Evolutionary conservation across 1,140 invertebrate species (phyloP).

Genomic region (Zeugodacus cucurbitae): DNA sequence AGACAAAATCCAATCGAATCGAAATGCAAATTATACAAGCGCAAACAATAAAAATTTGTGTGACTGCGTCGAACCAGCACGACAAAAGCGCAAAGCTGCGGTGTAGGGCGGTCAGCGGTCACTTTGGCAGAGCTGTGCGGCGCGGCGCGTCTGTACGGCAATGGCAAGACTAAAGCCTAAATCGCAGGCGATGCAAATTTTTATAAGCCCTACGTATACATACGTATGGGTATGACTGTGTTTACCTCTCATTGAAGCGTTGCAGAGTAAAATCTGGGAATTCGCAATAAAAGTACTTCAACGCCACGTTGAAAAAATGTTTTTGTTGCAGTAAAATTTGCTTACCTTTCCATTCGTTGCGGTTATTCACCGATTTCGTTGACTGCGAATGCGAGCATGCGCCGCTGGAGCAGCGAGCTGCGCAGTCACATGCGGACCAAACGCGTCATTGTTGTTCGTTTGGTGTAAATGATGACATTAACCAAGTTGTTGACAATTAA

Average conservation of each 20-base stretch:
- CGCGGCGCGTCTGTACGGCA: no score
- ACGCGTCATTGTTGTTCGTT: neutral
- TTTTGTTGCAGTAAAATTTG: neutral
- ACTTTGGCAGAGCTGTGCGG: neutral
- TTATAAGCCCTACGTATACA: neutral
- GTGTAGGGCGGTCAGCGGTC: neutral
- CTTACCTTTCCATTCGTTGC: neutral
- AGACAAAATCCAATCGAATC: slow-evolving; percentile 42
- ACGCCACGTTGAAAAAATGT: neutral
- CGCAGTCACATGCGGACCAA: neutral
- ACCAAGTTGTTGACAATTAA: neutral
- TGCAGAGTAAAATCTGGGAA: neutral
- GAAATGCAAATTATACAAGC: slow-evolving; percentile 42
- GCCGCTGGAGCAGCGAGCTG: no score
- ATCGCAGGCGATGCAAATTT: neutral
- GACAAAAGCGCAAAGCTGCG: neutral
- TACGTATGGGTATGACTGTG: neutral
- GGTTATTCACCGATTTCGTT: neutral
- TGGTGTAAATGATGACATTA: slow-evolving; percentile 2
- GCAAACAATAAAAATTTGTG: slow-evolving; percentile 35
- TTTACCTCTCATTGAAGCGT: neutral
- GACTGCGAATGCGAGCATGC: neutral
- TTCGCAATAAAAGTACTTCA: neutral
- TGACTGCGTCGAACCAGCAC: slow-evolving; percentile 2
- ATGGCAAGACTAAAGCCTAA: neutral